Base-by-base conservation (phyloP, 2,113 vertebrate genomes). In the Scophthalmus maximus region DNA sequence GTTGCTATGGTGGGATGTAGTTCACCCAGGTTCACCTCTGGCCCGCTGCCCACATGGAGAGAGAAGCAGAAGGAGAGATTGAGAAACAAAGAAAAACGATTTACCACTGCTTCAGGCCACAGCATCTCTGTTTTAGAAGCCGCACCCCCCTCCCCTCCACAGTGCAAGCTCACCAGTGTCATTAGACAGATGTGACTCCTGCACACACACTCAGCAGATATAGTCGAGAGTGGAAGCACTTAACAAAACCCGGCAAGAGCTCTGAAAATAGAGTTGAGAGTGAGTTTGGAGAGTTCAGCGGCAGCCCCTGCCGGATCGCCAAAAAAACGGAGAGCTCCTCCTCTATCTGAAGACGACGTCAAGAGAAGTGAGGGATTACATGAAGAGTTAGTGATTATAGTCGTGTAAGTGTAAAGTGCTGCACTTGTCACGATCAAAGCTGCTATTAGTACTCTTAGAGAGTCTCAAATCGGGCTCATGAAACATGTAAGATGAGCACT, bases 381-480 rank as follows among this genome's bases (percentile, higher is more conserved):
- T 73, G 63, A 55, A 32, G n/a, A 71, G 83, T 64, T 49, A 20
- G 40, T 69, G 72, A 82, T 88, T 86, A 76, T 57, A 76, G 59
- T 64, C 11, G 72, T 57, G 53, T n/a, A 22, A 59, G 50, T 55
- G 34, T 71, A 65, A n/a, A 86, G 83, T 73, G 82, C 75, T 66
- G 76, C 71, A 60, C 80, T 85, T 87, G 66, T 85, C 81, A 74
- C 67, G 57, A 84, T 87, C 77, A 82, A 83, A 87, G 86, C 81
- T 67, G 68, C 71, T 82, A 63, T 87, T 85, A 83, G 60, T 73
- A 55, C 59, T 80, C 62, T 79, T 44, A 44, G 69, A 26, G 17
- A 78, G 50, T 42, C 70, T 86, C 83, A 79, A 73, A 77, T 71
- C 3, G 1, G 27, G 40, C 49, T 79, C 49, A 56, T 73, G 58